Percentiles rank a stretch among this genome's conserved stretches.
Evolutionary conservation across 1,140 invertebrate genomes (phyloP).

Genomic region (Temnothorax curvispinosus): DNA sequence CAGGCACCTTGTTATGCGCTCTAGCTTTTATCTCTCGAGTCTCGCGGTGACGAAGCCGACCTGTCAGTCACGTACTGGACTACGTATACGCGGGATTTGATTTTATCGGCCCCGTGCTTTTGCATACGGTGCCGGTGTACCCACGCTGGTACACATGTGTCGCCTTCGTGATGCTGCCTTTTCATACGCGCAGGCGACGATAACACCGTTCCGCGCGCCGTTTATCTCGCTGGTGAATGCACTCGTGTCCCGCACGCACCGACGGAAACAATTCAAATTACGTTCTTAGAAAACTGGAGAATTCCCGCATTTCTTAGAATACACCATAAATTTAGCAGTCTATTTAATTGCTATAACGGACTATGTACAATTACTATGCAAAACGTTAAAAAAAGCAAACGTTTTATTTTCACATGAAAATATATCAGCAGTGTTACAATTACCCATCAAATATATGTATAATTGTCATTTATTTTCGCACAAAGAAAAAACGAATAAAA

Average conservation of each 20-base stretch:
- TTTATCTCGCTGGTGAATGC: slow-evolving; percentile 49
- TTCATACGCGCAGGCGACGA: slow-evolving; percentile 51
- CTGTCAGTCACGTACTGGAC: slow-evolving; percentile 78
- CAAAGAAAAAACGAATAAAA: background rate
- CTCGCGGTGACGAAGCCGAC: slow-evolving; percentile 78
- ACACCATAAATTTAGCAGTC: background rate
- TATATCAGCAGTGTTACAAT: background rate
- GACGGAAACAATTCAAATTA: slow-evolving; percentile 27
- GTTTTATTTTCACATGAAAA: background rate
- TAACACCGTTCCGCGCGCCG: slow-evolving; percentile 37
- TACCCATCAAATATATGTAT: too few relatives aligned
- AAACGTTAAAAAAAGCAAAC: background rate
- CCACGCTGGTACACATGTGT: slow-evolving; percentile 76
- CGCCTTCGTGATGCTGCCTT: slow-evolving; percentile 68
- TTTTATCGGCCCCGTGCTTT: slow-evolving; percentile 74
- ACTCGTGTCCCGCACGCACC: background rate
- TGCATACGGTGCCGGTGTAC: slow-evolving; percentile 66
- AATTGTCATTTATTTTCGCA: background rate
- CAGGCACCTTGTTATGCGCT: slow-evolving; percentile 78
- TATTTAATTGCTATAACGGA: slow-evolving; percentile 7
- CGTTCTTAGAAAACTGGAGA: background rate
- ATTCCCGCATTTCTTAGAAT: slow-evolving; percentile 1
- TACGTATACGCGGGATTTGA: slow-evolving; percentile 77
- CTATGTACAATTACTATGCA: too few relatives aligned
- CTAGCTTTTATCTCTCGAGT: slow-evolving; percentile 80